Base-by-base conservation (phyloP, 2,797 vertebrate genomes). In the Hydrolagus colliei region DNA sequence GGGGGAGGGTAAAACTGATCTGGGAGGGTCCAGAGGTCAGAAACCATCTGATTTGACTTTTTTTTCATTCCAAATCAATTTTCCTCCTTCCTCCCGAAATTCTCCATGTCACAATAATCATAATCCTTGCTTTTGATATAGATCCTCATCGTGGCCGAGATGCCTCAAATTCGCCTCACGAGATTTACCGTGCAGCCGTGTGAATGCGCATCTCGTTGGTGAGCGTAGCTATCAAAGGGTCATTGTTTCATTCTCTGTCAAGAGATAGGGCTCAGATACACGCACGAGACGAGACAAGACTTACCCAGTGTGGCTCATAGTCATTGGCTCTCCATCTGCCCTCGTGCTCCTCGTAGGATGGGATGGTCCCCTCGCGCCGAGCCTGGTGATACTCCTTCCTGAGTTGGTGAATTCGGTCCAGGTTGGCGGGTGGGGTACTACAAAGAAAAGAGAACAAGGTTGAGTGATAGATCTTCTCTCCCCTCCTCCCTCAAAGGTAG, bases 331-430 rank as follows among this genome's bases (percentile, higher is more conserved):
- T 91, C 3, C 91, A 87, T 86, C 95, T 91, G 4, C 91, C 93
- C 84, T 97, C 96, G 0, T 94, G 90, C 0, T 97, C 96, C 80
- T 99, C 96, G 9, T 96, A 97, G 32, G 96, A 89, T 0, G 96
- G 92, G 14, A 96, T 92, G 0, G 94, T 93, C 61, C 94, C 94
- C 79, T 98, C 97, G 86, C 95, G 90, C 74, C 95, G 94, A 14
- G 97, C 97, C 90, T 97, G 97, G 22, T 97, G 95, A 89, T 97
- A 98, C 88, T 99, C 97, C 90, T 96, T 95, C 87, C 96, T 92
- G 62, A 98, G 88, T 91, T 95, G 95, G 93, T 98, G 97, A 92
- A 99, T 97, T 12, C 97, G 94, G 85, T 98, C 97, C 86, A 95
- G 91, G 35, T 91, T 93, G 2, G 9, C 12, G 14, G 79, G 79